A percentile compares a stretch with the other conserved stretches of the same genome.
Evolutionary conservation across 1,140 invertebrate species (phyloP).

Genomic region (Branchinecta lynchi): DNA sequence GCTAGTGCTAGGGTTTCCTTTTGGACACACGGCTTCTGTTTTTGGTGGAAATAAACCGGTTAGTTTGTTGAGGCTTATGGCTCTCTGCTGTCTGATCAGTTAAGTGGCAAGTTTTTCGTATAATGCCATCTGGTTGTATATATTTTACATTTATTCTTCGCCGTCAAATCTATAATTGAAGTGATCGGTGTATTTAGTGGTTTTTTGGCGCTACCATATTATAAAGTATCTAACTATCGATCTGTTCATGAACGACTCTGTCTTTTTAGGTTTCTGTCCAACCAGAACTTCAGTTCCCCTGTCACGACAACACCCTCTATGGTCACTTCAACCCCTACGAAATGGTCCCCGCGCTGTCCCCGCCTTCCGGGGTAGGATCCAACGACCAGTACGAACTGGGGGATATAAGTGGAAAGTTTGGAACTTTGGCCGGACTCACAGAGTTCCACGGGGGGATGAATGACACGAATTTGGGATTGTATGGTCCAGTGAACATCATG

Average conservation of each 20-base stretch:
- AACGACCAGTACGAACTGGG: conserved; percentile 76
- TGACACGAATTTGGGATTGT: conserved; percentile 68
- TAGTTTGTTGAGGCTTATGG: no score
- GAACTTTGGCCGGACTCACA: conserved; percentile 33
- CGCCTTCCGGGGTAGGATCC: conserved; percentile 44
- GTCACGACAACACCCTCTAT: conserved; percentile 60
- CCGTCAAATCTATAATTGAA: no score
- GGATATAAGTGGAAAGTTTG: conserved; percentile 79
- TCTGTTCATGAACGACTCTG: not conserved
- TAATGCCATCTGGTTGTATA: no score
- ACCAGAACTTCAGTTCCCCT: conserved; percentile 68
- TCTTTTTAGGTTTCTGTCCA: conserved; percentile 51
- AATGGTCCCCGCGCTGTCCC: conserved; percentile 42
- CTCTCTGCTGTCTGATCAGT: no score
- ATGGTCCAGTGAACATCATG: conserved; percentile 62
- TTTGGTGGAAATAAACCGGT: no score
- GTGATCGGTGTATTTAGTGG: no score
- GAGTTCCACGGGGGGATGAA: conserved; percentile 48
- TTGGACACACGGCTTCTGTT: no score
- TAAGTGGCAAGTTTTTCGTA: no score
- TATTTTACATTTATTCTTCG: no score
- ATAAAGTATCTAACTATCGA: no score
- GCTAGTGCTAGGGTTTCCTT: no score
- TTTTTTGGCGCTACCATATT: no score
- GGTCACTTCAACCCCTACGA: conserved; percentile 66